phyloP scores from a whole-genome alignment of 2,113 vertebrate genomes.

The Chloroceryle aenea region DNA sequence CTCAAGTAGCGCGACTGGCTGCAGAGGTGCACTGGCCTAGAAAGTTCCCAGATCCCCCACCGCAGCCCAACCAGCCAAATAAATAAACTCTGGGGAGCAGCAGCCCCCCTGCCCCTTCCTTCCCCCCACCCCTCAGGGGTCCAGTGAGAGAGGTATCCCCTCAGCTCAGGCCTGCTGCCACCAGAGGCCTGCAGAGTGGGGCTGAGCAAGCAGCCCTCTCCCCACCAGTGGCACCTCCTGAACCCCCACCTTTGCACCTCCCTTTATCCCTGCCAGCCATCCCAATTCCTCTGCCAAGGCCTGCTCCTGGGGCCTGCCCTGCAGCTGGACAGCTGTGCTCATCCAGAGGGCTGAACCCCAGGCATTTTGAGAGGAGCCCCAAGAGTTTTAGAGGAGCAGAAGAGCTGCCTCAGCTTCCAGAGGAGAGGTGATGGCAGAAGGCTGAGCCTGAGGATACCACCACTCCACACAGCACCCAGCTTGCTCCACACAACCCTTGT shows the following conservation, averaged over 20 bases:
- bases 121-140: too few relatives aligned
- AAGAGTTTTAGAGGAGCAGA: background rate
- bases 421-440: background rate
- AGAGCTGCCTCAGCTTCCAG: background rate
- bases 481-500: background rate
- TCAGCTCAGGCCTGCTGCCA: background rate
- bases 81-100: background rate
- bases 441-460: accelerated
- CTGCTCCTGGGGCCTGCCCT: accelerated
- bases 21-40: background rate
- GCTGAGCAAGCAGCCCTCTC: accelerated
- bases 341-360: accelerated
- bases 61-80: background rate
- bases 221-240: background rate
- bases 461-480: accelerated
- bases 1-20: slow-evolving; percentile 46
- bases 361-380: background rate
- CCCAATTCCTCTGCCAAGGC: background rate
- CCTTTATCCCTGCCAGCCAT: accelerated
- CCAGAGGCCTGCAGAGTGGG: background rate
- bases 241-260: accelerated
- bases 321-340: accelerated
- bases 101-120: background rate
- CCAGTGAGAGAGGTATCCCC: background rate
- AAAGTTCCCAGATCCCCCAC: slow-evolving; percentile 18